phyloP scores from a whole-genome alignment of 23 tunicate species.

The Trididemnum nubilum region DNA sequence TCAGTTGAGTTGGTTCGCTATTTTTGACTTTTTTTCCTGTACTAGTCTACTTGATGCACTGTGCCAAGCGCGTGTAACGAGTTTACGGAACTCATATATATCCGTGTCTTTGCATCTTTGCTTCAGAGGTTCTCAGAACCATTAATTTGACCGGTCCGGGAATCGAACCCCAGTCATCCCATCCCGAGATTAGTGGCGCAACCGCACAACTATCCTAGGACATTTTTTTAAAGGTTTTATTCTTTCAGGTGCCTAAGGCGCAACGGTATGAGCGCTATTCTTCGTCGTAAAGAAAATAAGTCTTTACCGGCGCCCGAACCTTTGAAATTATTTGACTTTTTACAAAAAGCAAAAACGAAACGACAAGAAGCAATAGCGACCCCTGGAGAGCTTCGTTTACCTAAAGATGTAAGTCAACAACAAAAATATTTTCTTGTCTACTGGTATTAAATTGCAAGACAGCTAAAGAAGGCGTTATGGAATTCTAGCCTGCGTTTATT shows the following conservation, averaged over 20 bases:
- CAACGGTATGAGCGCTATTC: conserved; percentile 42
- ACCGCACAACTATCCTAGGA: too few relatives aligned
- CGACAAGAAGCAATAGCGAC: conserved; percentile 20
- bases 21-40: too few relatives aligned
- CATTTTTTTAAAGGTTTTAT: too few relatives aligned
- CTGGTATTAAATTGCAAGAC: background rate
- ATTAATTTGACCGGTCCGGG: too few relatives aligned
- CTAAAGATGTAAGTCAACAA: conserved; percentile 41
- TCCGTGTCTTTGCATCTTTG: too few relatives aligned
- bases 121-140: too few relatives aligned
- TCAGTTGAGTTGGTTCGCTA: too few relatives aligned
- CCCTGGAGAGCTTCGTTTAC: conserved; percentile 43
- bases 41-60: too few relatives aligned
- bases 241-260: conserved; percentile 42
- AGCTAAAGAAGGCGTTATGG: background rate
- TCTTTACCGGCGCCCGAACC: conserved; percentile 45
- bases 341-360: conserved; percentile 36
- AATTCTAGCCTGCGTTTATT: background rate
- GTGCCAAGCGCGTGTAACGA: too few relatives aligned
- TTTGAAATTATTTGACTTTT: conserved; percentile 62
- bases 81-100: too few relatives aligned
- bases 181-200: too few relatives aligned
- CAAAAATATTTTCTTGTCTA: background rate
- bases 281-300: conserved; percentile 19
- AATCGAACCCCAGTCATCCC: too few relatives aligned